Evolutionary conservation across 2,888 invertebrate genomes (phyloP), one percentile per base, ranked within the genome.

Genomic region (Spisula subtruncata): DNA sequence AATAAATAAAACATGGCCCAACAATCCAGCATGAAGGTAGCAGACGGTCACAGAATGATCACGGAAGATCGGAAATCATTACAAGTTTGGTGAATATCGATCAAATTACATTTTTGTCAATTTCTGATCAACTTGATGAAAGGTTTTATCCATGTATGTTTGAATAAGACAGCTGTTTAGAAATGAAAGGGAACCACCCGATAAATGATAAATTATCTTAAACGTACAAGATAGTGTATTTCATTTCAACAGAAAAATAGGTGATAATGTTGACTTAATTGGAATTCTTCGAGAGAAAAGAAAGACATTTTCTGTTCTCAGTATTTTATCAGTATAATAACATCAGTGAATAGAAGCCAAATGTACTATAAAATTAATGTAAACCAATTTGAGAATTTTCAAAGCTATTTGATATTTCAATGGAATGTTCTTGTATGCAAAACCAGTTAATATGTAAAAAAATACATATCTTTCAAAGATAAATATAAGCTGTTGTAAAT

Each of bases 151-250:
- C 25, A 66, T 66, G 8, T 66, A 25, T 66, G 60, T 66, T 51
- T 66, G 60, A 25, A 66, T 66, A 66, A 66, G 60, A 66, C 60
- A 66, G 60, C 60, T 66, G 60, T 66, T n/a, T 25, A 66, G 25
- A 66, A 66, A 66, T 66, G 60, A 66, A 66, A 66, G 60, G 10
- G 25, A 66, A 25, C 25, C 5, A 56, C 18, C 60, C n/a, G 60
- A 66, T 66, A 66, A 66, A 66, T 66, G 60, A 66, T 66, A 66
- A 66, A 66, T 25, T 66, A 66, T 66, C 60, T 66, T 25, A 66
- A 66, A 66, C 60, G n/a, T 66, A 66, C 60, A n/a, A 66, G 60
- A 66, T 66, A 66, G 10, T 66, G 25, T 66, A 66, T 25, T 66
- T 25, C 25, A 66, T 66, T 66, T 66, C 6, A 2, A 41, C 2